Evolutionary conservation across 2,797 vertebrate species (phyloP).

Genomic region (Arrhamphus sclerolepis): DNA sequence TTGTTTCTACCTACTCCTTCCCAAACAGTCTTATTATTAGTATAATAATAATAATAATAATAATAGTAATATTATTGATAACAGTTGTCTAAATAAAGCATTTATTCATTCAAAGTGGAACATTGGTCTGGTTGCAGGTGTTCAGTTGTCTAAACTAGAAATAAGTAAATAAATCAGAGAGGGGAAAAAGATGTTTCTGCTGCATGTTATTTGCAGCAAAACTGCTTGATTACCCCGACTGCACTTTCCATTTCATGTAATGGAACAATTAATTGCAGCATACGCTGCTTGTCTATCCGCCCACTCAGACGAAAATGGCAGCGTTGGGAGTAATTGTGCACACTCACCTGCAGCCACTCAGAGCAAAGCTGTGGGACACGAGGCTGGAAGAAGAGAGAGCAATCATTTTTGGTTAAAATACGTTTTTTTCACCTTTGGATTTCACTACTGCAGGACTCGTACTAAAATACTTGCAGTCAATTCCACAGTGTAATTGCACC

Average conservation of each 20-base stretch:
- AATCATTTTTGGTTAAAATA: constrained; percentile 18
- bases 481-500: too few relatives aligned
- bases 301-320: constrained; percentile 58
- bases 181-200: constrained; percentile 41
- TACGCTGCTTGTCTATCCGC: constrained; percentile 52
- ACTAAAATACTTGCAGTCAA: too few relatives aligned
- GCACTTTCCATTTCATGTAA: constrained; percentile 62
- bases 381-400: constrained; percentile 11
- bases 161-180: constrained; percentile 29
- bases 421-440: background rate
- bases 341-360: constrained; percentile 69
- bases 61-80: too few relatives aligned
- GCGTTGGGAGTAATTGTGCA: constrained; percentile 56
- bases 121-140: background rate
- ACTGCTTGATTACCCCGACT: constrained; percentile 64
- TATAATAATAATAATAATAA: too few relatives aligned
- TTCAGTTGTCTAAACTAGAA: constrained; percentile 37
- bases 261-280: constrained; percentile 64
- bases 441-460: too few relatives aligned
- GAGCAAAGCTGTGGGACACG: constrained; percentile 29
- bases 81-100: too few relatives aligned
- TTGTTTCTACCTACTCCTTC: too few relatives aligned
- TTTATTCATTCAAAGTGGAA: constrained; percentile 17
- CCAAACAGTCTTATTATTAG: too few relatives aligned
- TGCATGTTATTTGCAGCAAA: constrained; percentile 58